Evolutionary conservation across 1,140 invertebrate species (phyloP).

Genomic region (Atta cephalotes): DNA sequence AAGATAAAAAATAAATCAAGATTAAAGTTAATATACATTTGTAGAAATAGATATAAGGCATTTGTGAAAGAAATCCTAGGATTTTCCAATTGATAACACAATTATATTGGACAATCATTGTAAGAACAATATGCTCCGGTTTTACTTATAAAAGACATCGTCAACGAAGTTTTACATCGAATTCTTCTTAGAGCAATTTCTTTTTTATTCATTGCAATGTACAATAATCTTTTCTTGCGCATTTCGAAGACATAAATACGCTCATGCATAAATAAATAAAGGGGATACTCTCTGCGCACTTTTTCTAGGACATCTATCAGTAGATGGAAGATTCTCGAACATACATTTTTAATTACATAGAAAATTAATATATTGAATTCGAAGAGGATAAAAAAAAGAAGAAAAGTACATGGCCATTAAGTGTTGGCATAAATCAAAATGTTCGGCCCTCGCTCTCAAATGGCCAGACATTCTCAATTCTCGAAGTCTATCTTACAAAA

Average conservation of each 20-base stretch:
- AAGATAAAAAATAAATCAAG: background rate
- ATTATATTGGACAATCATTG: background rate
- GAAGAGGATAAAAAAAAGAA: background rate
- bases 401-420: slow-evolving; percentile 31
- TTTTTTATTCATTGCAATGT: slow-evolving; percentile 51
- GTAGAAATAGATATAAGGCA: background rate
- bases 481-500: slow-evolving; percentile 52
- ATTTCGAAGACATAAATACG: slow-evolving; percentile 49
- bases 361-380: slow-evolving; percentile 10
- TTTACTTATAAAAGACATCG: background rate
- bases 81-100: background rate
- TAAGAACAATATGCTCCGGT: background rate
- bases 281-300: slow-evolving; percentile 39
- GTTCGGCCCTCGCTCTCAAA: background rate
- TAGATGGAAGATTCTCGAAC: slow-evolving; percentile 46
- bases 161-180: background rate
- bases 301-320: slow-evolving; percentile 21
- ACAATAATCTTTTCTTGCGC: slow-evolving; percentile 56
- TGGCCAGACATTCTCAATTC: background rate
- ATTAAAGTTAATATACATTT: no score
- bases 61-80: background rate
- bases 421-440: slow-evolving; percentile 33
- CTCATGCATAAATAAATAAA: slow-evolving; percentile 65
- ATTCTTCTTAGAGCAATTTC: slow-evolving; percentile 27
- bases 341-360: slow-evolving; percentile 10